Conservation (phyloP, 2,888 invertebrate species). For the Ramazzottius varieornatus region DNA sequence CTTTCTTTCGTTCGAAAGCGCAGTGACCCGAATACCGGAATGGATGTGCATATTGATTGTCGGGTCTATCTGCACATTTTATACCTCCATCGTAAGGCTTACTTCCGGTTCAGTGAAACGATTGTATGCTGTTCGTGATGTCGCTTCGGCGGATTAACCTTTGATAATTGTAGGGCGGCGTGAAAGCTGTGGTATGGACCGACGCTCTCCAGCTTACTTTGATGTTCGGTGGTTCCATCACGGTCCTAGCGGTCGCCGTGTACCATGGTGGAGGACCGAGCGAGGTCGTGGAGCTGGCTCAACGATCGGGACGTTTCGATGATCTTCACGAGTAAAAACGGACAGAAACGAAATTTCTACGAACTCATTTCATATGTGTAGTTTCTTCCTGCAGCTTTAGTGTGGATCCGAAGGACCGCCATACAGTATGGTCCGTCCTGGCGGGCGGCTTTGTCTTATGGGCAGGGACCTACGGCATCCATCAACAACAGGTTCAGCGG, state of each 20-base stretch:
- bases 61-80: not conserved
- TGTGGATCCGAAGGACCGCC: conserved; percentile 16
- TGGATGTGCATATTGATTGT: not conserved
- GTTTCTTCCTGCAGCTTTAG: conserved; percentile 12
- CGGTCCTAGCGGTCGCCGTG: not conserved
- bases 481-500: conserved; percentile 12
- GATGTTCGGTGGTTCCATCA: conserved; percentile 7
- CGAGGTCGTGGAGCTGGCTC: not conserved
- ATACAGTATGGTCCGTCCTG: conserved; percentile 18
- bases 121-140: too few relatives aligned
- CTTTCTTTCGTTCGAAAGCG: too few relatives aligned
- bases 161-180: too few relatives aligned
- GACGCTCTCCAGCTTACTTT: conserved; percentile 8
- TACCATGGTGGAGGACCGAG: not conserved
- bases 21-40: not conserved
- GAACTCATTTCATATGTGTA: not conserved
- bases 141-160: too few relatives aligned
- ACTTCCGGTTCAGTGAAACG: too few relatives aligned
- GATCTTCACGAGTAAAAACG: not conserved
- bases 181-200: conserved; percentile 10
- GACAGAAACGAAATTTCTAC: not conserved
- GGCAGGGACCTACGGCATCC: conserved; percentile 18
- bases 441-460: conserved; percentile 19
- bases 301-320: not conserved
- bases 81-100: not conserved